These are phyloP conservation scores for Cheilosia pagana DNA, from an alignment of 2,888 invertebrate species.

Conservation along the genomic window DNA sequence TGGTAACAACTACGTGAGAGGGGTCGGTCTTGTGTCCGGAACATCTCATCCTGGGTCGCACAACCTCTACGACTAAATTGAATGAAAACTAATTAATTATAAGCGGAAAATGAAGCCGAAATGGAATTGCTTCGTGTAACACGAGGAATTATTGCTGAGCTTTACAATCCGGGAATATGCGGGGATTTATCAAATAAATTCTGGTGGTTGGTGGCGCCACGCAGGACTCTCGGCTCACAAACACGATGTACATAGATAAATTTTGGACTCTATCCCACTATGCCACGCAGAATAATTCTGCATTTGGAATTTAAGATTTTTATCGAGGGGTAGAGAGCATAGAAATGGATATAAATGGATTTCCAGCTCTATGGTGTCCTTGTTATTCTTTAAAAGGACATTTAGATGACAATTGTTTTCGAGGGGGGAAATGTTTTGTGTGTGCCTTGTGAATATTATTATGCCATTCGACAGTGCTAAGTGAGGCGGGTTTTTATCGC, in stretches of 20 bases:
- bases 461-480: conserved; percentile 59
- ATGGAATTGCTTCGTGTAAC: conserved; percentile 35
- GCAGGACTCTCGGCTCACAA: background rate
- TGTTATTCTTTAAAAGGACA: conserved; percentile 58
- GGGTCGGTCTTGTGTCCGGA: conserved; percentile 8
- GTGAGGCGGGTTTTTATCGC: conserved; percentile 62
- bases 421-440: too few relatives aligned
- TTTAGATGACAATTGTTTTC: conserved; percentile 61
- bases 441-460: conserved; percentile 57
- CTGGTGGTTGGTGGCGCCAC: conserved; percentile 53
- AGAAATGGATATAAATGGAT: background rate
- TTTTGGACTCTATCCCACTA: background rate
- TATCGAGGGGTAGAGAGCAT: conserved; percentile 19
- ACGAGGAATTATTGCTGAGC: conserved; percentile 42
- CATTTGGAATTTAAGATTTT: conserved; percentile 61
- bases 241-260: background rate
- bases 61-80: conserved; percentile 36
- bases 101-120: conserved; percentile 46
- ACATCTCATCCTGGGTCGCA: conserved; percentile 26
- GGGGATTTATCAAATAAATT: conserved; percentile 57
- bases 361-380: conserved; percentile 27
- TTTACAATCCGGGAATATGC: conserved; percentile 32
- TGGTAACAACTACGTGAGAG: conserved; percentile 22
- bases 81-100: conserved; percentile 71
- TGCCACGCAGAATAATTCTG: conserved; percentile 10